These are phyloP conservation scores for Eristalis tenax DNA, from an alignment of 2,888 invertebrate species.

Conservation along the genomic window DNA sequence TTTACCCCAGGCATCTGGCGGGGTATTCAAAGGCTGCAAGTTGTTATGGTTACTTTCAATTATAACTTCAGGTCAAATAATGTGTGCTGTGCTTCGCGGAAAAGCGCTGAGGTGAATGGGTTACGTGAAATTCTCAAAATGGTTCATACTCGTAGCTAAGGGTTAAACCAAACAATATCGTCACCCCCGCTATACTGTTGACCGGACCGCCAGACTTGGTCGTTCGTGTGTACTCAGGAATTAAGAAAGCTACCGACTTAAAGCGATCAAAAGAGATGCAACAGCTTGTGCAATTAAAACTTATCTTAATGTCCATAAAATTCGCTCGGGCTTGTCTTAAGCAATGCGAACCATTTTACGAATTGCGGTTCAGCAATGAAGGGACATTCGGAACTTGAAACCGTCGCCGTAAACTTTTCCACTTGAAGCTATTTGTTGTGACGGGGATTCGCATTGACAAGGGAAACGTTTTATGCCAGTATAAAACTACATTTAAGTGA, in stretches of 20 bases:
- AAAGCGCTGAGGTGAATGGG: neutral
- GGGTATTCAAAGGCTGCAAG: neutral
- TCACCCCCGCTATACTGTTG: neutral
- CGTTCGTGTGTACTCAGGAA: neutral
- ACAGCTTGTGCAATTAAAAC: neutral
- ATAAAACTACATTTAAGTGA: neutral
- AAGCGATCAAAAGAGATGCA: neutral
- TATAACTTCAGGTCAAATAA: neutral
- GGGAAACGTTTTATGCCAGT: neutral
- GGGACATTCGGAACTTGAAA: neutral
- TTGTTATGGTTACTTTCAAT: neutral
- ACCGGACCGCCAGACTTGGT: neutral
- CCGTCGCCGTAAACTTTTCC: neutral
- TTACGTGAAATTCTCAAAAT: neutral
- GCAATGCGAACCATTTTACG: neutral
- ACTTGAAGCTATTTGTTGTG: neutral
- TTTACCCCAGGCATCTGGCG: neutral
- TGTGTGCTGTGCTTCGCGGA: neutral
- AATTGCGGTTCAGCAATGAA: neutral
- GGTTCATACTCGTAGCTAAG: neutral
- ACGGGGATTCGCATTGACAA: neutral
- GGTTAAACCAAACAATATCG: neutral
- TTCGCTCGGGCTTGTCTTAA: neutral
- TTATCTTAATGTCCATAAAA: neutral
- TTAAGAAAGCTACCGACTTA: neutral